Evolutionary conservation across 1,140 invertebrate species (phyloP).

Genomic region (Lucilia sericata): DNA sequence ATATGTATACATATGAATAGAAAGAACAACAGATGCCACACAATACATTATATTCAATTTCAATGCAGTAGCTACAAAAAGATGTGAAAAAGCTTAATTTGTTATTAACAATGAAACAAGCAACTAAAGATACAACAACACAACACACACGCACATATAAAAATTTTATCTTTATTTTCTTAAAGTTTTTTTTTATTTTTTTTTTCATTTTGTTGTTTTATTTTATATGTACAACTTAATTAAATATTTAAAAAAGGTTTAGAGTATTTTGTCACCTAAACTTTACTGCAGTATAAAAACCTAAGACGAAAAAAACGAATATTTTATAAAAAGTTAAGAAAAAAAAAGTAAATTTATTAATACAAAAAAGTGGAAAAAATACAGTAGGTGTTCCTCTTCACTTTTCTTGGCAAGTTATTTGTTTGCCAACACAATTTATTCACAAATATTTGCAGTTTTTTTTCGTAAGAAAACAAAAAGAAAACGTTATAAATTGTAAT

Average conservation of each 20-base stretch:
- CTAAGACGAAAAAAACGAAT: too few relatives aligned
- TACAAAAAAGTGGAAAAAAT: background rate
- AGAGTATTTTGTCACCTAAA: background rate
- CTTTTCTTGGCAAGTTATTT: background rate
- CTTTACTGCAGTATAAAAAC: background rate
- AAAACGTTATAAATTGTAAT: too few relatives aligned
- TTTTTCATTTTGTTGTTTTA: background rate
- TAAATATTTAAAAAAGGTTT: conserved; percentile 16
- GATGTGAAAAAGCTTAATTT: conserved; percentile 27
- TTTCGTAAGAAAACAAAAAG: too few relatives aligned
- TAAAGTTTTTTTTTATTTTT: background rate
- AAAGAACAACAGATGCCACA: background rate
- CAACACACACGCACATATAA: background rate
- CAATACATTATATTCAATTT: background rate
- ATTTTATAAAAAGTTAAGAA: background rate
- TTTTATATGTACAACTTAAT: background rate
- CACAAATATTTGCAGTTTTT: too few relatives aligned
- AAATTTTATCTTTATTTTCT: background rate
- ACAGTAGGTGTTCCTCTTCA: background rate
- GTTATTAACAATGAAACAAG: conserved; percentile 1
- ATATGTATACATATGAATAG: background rate
- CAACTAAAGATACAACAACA: background rate
- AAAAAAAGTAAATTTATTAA: background rate
- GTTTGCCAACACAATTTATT: too few relatives aligned
- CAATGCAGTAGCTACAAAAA: conserved; percentile 23